These are phyloP conservation scores for Atherinosoma microstoma DNA, from an alignment of 2,797 vertebrate species.

Conservation along the genomic window DNA sequence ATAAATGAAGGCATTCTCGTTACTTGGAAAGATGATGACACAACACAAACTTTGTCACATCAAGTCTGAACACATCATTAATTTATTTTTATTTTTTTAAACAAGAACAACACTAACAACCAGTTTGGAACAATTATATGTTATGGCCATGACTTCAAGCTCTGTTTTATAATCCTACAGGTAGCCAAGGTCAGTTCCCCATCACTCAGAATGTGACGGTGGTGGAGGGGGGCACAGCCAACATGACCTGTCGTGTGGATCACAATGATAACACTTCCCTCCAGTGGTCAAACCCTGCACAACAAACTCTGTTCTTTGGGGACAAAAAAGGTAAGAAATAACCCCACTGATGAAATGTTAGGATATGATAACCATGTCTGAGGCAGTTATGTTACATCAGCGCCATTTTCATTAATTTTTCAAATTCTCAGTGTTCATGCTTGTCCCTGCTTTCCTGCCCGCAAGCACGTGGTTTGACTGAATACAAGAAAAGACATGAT, in stretches of 20 bases:
- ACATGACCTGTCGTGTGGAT: conserved; percentile 99
- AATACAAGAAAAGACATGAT: conserved; percentile 25
- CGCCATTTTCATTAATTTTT: conserved; percentile 46
- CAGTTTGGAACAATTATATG: conserved; percentile 30
- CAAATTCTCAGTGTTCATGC: conserved; percentile 32
- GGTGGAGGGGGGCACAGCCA: conserved; percentile 93
- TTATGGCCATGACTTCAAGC: conserved; percentile 48
- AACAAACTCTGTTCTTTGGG: conserved; percentile 98
- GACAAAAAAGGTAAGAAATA: conserved; percentile 96
- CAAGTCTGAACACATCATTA: conserved; percentile 27
- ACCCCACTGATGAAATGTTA: conserved; percentile 44
- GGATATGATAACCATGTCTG: conserved; percentile 55
- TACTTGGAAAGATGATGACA: conserved; percentile 20
- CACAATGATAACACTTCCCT: conserved; percentile 99
- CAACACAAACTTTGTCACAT: conserved; percentile 43
- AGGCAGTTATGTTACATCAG: conserved; percentile 44
- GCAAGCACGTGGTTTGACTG: conserved; percentile 35
- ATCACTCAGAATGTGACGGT: conserved; percentile 97
- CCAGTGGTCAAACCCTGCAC: conserved; percentile 99
- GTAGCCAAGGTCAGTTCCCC: conserved; percentile 90
- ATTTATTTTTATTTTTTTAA: conserved; percentile 21
- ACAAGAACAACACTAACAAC: conserved; percentile 8
- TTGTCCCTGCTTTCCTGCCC: conserved; percentile 32
- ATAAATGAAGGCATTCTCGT: conserved; percentile 40
- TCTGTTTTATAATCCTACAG: conserved; percentile 68